Conservation (phyloP, 2,888 invertebrate genomes). For the Watsonalla binaria region DNA sequence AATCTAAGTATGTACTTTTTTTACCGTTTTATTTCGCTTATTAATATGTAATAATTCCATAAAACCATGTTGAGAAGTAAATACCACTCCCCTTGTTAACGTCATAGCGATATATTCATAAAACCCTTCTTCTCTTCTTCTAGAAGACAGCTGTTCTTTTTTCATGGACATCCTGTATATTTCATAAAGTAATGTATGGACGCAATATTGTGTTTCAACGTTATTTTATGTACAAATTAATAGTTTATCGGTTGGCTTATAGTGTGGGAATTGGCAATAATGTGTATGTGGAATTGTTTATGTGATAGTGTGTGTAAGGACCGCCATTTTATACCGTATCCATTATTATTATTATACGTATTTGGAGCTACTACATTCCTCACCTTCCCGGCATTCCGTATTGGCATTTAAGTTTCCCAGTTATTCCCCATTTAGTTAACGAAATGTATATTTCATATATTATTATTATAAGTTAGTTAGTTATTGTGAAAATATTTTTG, state of each 20-base stretch:
- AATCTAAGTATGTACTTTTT: not conserved
- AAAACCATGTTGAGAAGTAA: not conserved
- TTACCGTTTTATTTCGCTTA: too few relatives aligned
- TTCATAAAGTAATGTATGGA: not conserved
- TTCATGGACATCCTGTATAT: not conserved
- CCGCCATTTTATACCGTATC: constrained; percentile 13
- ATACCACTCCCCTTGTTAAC: not conserved
- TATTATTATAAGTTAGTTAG: constrained; percentile 27
- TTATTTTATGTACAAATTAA: constrained; percentile 7
- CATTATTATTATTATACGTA: constrained; percentile 12
- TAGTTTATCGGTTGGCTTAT: constrained; percentile 20
- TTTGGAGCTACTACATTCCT: constrained; percentile 35
- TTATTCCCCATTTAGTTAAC: constrained; percentile 29
- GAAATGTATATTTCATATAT: constrained; percentile 52
- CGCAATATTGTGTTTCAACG: constrained; percentile 14
- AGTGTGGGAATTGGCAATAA: constrained; percentile 54
- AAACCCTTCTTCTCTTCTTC: too few relatives aligned
- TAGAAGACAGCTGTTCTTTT: too few relatives aligned
- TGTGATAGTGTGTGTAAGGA: constrained; percentile 36
- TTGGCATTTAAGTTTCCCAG: constrained; percentile 42
- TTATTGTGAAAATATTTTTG: constrained; percentile 58
- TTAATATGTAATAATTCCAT: not conserved
- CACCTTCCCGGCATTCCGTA: constrained; percentile 40
- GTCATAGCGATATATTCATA: too few relatives aligned
- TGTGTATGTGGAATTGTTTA: constrained; percentile 47